These are phyloP conservation scores for Dryococelus australis DNA, from an alignment of 2,888 invertebrate genomes.

Conservation along the genomic window DNA sequence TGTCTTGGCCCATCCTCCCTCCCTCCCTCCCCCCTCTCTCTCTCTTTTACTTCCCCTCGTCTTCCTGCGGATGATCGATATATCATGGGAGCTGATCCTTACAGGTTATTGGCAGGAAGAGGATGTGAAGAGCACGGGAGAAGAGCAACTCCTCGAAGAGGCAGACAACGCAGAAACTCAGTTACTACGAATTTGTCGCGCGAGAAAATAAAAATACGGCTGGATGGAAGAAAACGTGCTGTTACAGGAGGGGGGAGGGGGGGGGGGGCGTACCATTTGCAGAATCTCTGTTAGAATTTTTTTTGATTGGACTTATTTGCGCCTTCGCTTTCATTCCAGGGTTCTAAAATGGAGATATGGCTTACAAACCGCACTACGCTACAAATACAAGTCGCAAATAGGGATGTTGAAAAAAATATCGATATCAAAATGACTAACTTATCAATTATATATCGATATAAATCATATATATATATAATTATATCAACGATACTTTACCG, in stretches of 20 bases:
- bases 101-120: conserved; percentile 16
- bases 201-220: not conserved
- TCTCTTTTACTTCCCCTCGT: not conserved
- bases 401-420: too few relatives aligned
- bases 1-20: not conserved
- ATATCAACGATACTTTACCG: too few relatives aligned
- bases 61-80: conserved; percentile 16
- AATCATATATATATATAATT: too few relatives aligned
- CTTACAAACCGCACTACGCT: too few relatives aligned
- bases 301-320: too few relatives aligned
- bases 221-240: not conserved
- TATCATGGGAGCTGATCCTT: conserved; percentile 1
- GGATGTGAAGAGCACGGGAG: not conserved
- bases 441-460: too few relatives aligned
- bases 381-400: too few relatives aligned
- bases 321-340: too few relatives aligned
- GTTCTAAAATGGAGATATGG: too few relatives aligned
- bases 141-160: not conserved
- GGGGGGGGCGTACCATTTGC: too few relatives aligned
- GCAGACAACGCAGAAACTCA: not conserved
- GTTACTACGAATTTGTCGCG: not conserved
- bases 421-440: too few relatives aligned
- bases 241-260: not conserved
- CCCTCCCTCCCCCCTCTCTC: not conserved
- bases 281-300: too few relatives aligned